Conservation (phyloP, 1,140 invertebrate species). For the Fopius arisanus region DNA sequence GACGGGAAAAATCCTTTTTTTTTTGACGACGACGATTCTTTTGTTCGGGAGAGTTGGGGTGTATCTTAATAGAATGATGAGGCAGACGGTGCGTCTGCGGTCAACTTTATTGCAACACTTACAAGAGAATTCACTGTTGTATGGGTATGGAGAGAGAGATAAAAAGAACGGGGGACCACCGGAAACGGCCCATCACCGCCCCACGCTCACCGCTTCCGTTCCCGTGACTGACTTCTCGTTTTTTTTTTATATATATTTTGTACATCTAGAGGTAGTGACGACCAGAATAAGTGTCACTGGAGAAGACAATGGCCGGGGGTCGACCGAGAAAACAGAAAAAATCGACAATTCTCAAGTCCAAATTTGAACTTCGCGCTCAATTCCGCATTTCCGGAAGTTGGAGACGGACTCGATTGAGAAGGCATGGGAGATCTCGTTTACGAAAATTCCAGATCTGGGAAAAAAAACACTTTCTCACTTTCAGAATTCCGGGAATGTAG, state of each 20-base stretch:
- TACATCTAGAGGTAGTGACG: not conserved
- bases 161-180: slow-evolving; percentile 24
- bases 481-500: too few relatives aligned
- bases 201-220: slow-evolving; percentile 31
- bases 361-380: not conserved
- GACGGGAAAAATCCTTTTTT: not conserved
- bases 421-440: too few relatives aligned
- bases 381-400: too few relatives aligned
- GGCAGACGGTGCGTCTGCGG: slow-evolving; percentile 10
- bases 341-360: not conserved
- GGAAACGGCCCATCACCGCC: slow-evolving; percentile 31
- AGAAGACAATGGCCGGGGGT: not conserved
- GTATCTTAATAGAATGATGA: slow-evolving; percentile 11
- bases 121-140: not conserved
- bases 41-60: not conserved
- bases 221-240: slow-evolving; percentile 33
- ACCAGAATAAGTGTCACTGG: not conserved
- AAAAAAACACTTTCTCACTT: too few relatives aligned
- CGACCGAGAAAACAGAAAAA: not conserved
- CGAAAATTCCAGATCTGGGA: too few relatives aligned
- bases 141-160: not conserved
- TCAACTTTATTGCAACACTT: not conserved
- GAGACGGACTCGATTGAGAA: too few relatives aligned
- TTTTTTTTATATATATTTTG: not conserved
- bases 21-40: not conserved